Percentiles rank a stretch among this genome's conserved stretches.
Conservation (phyloP, 37 sponge, comb jelly and placozoan species). For the Aplysina aerophoba region DNA sequence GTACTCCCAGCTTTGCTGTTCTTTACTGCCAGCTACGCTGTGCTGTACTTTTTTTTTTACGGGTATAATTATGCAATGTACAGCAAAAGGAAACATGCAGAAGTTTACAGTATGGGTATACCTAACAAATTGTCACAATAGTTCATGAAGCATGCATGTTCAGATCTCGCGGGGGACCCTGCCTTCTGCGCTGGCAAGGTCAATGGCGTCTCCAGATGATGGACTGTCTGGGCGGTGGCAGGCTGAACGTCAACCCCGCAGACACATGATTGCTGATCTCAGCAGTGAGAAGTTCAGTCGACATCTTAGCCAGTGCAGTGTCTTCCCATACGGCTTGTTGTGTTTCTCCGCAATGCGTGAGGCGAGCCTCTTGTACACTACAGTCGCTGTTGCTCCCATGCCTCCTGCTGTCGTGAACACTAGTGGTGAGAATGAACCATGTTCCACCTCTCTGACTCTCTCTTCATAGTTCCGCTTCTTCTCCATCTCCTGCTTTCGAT, state of each 20-base stretch:
- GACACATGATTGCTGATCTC: slow-evolving; percentile 6
- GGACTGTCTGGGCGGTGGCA: no score
- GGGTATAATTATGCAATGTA: no score
- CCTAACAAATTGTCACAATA: no score
- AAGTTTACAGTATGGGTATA: no score
- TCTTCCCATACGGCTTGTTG: not conserved
- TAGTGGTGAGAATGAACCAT: slow-evolving; percentile 4
- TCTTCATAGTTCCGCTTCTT: slow-evolving; percentile 11
- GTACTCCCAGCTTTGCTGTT: no score
- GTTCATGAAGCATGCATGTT: no score
- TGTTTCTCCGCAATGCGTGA: not conserved
- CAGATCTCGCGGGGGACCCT: no score
- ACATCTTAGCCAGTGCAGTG: not conserved
- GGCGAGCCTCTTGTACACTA: not conserved
- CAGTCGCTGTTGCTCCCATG: not conserved
- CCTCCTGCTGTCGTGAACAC: not conserved
- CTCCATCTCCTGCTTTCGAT: not conserved
- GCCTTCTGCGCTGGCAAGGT: no score
- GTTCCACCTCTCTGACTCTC: slow-evolving; percentile 12
- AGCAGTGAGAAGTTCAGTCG: not conserved
- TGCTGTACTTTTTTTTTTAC: no score
- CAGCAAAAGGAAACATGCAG: no score
- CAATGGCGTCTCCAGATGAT: no score
- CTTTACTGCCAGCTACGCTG: no score
- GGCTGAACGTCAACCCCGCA: not conserved